Evolutionary conservation across 2,797 vertebrate species (phyloP), one percentile per base, ranked within the genome.

Genomic region (Potorous gilbertii): DNA sequence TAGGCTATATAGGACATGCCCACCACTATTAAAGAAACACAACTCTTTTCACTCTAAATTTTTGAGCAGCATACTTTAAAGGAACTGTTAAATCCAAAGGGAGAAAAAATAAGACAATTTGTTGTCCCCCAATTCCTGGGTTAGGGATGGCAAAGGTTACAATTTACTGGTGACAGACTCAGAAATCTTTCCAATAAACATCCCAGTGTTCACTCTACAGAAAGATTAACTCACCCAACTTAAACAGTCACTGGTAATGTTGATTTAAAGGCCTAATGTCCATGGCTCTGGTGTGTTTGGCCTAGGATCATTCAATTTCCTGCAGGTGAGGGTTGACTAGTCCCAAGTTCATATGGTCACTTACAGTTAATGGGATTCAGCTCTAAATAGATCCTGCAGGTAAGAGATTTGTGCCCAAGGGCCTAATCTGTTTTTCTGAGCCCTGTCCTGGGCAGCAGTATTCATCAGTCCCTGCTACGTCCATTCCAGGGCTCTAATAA

Each of bases 1-100:
- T 92, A 97, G 97, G 95, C 96, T 97, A 91, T 97, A 91, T 92
- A 96, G 95, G 91, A 97, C 56, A 96, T 14, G 94, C 95, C 97
- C 94, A 55, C 91, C 24, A 29, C 54, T 96, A 93, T 97, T 97
- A 97, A 97, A 95, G 91, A 89, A 93, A 96, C 97, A 97, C 94
- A 98, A 93, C 81, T 95, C 96, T 96, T 96, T 97, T 98, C 94
- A 96, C 52, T 95, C 55, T 46, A 93, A 74, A 91, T 56, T 81
- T 97, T 96, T 98, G 95, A 97, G 97, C 89, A 91, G 0, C 74
- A 66, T 91, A 54, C 90, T 97, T 94, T 96, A 93, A 96, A 96
- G 93, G 54, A 94, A 50, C 66, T 66, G 4, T 94, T 92, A 92
- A 90, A 91, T 56, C 87, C 90, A 46, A 59, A 92, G 16, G 8